phyloP scores from a whole-genome alignment of 64 coral and sea anemone species.

The Montipora cactus region DNA sequence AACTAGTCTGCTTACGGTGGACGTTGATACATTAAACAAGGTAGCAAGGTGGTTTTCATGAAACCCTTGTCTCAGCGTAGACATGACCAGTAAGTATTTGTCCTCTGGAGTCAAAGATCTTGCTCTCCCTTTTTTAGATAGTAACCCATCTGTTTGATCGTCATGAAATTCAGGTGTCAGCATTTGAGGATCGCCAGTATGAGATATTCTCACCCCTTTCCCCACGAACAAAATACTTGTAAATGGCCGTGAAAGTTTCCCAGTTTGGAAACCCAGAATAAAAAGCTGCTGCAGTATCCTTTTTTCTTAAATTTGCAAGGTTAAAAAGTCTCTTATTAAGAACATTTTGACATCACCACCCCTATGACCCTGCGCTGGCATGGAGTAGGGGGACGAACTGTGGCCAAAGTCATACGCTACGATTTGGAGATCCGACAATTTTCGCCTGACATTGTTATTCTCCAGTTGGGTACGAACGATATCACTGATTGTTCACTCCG shows the following conservation, averaged over 20 bases:
- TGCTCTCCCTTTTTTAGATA: conserved; percentile 33
- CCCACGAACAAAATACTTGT: conserved; percentile 52
- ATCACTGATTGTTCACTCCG: too few relatives aligned
- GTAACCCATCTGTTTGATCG: neutral
- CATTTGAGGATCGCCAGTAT: conserved; percentile 45
- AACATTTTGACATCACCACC: too few relatives aligned
- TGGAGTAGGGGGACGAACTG: too few relatives aligned
- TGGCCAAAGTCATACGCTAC: too few relatives aligned
- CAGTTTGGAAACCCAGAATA: conserved; percentile 66
- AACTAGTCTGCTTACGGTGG: neutral
- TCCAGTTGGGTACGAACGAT: too few relatives aligned
- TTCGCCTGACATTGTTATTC: too few relatives aligned
- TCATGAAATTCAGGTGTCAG: neutral
- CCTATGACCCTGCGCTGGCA: too few relatives aligned
- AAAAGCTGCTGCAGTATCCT: conserved; percentile 11
- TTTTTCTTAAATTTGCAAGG: neutral
- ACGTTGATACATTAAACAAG: conserved; percentile 17
- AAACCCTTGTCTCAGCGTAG: conserved; percentile 30
- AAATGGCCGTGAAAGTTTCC: conserved; percentile 37
- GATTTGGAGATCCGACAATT: too few relatives aligned
- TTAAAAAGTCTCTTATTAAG: conserved; percentile 39
- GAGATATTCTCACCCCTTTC: conserved; percentile 47
- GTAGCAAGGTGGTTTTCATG: conserved; percentile 43
- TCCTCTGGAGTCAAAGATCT: conserved; percentile 26
- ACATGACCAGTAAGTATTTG: conserved; percentile 31